These are phyloP conservation scores for Platanista minor DNA, from an alignment of 2,113 vertebrate species.

Conservation along the genomic window DNA sequence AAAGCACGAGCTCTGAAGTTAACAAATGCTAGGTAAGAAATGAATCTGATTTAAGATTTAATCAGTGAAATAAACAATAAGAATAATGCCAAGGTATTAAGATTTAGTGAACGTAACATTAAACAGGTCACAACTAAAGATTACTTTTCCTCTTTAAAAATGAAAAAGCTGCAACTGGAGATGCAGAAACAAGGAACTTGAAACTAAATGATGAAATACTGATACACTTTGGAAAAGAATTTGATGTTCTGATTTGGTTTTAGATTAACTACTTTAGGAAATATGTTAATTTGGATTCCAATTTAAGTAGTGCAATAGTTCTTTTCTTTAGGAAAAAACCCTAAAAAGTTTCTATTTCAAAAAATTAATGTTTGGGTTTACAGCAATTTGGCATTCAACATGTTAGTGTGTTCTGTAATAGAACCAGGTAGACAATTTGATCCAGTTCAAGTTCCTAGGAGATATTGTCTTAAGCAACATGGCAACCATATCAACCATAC, in stretches of 20 bases:
- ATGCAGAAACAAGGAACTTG: conserved; percentile 49
- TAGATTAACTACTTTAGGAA: conserved; percentile 41
- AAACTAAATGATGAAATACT: conserved; percentile 57
- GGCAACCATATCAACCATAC: background rate
- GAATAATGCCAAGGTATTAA: background rate
- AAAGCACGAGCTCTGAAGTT: conserved; percentile 23
- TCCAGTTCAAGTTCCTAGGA: background rate
- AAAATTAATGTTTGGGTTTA: background rate
- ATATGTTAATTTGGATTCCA: conserved; percentile 10
- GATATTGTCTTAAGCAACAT: background rate
- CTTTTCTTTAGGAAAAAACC: background rate
- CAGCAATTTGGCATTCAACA: background rate
- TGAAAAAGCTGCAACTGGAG: conserved; percentile 67
- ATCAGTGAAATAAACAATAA: conserved; percentile 7
- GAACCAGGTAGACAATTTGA: background rate
- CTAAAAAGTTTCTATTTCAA: background rate
- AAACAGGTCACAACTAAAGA: conserved; percentile 58
- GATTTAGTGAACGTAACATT: conserved; percentile 23
- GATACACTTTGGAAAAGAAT: conserved; percentile 53
- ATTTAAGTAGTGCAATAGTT: background rate
- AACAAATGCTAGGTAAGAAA: conserved; percentile 24
- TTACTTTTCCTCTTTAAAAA: conserved; percentile 67
- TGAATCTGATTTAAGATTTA: background rate
- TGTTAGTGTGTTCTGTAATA: background rate
- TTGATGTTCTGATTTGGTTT: conserved; percentile 58